Conservation (phyloP, 2,113 vertebrate genomes). For the Tyrannus savana region DNA sequence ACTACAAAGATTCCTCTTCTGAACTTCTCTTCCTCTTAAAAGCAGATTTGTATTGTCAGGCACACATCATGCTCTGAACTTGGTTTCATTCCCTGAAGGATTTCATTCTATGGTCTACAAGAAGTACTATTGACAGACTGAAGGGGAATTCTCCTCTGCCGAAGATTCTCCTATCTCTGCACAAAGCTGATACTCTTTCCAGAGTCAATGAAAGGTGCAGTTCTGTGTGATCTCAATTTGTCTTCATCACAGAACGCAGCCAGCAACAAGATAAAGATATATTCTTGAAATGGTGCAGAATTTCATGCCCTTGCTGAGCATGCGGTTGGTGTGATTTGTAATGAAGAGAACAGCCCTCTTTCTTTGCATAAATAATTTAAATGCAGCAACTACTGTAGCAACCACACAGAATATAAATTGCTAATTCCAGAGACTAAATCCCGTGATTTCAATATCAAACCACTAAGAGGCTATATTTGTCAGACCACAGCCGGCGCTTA, state of each 20-base stretch:
- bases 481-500: not conserved
- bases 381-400: slow-evolving; percentile 44
- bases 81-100: slow-evolving; percentile 25
- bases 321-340: slow-evolving; percentile 8
- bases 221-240: not conserved
- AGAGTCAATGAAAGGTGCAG: not conserved
- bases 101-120: slow-evolving; percentile 32
- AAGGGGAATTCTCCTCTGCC: not conserved
- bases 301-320: slow-evolving; percentile 29
- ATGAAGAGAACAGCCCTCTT: slow-evolving; percentile 33
- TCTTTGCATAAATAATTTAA: slow-evolving; percentile 75
- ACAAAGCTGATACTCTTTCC: slow-evolving; percentile 32
- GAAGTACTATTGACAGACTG: slow-evolving; percentile 1
- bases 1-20: not conserved
- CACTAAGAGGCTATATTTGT: slow-evolving; percentile 18
- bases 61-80: not conserved
- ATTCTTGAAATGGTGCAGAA: not conserved
- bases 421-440: slow-evolving; percentile 49
- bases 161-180: not conserved
- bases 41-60: slow-evolving; percentile 7
- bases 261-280: slow-evolving; percentile 5
- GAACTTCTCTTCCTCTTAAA: not conserved
- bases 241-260: not conserved
- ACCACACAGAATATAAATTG: slow-evolving; percentile 65
- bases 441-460: slow-evolving; percentile 59